Conservation (phyloP, 2,888 invertebrate species). For the Neoscelio sp. region DNA sequence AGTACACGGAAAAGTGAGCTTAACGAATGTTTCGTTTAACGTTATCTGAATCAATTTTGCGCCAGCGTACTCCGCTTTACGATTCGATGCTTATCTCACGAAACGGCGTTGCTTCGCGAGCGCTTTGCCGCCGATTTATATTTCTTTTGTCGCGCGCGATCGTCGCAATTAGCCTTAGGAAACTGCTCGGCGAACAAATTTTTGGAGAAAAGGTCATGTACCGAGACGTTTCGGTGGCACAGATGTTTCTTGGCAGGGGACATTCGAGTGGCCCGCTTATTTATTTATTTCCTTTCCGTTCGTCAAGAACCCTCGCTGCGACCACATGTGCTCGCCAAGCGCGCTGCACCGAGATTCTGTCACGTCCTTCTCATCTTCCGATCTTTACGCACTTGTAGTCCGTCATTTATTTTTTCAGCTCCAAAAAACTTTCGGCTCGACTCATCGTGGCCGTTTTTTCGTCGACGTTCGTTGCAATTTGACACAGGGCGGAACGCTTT, state of each 20-base stretch:
- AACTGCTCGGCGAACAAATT: conserved; percentile 31
- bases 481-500: no score
- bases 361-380: conserved; percentile 57
- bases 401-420: conserved; percentile 49
- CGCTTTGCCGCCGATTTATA: conserved; percentile 9
- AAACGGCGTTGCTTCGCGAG: not conserved
- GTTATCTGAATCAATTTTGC: conserved; percentile 19
- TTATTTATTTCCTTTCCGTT: conserved; percentile 60
- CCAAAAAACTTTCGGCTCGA: conserved; percentile 14
- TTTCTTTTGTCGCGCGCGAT: not conserved
- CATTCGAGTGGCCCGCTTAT: conserved; percentile 57
- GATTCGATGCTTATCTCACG: conserved; percentile 38
- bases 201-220: conserved; percentile 18
- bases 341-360: conserved; percentile 34
- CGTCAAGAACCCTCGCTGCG: conserved; percentile 64
- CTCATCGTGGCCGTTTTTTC: conserved; percentile 11
- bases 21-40: conserved; percentile 36
- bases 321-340: conserved; percentile 65
- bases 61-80: conserved; percentile 6
- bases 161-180: conserved; percentile 34
- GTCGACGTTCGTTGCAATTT: not conserved
- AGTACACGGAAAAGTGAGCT: conserved; percentile 8
- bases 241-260: conserved; percentile 68
- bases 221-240: conserved; percentile 24
- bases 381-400: conserved; percentile 60